Evolutionary conservation across 2,888 invertebrate species (phyloP).

Genomic region (Agriotes lineatus): DNA sequence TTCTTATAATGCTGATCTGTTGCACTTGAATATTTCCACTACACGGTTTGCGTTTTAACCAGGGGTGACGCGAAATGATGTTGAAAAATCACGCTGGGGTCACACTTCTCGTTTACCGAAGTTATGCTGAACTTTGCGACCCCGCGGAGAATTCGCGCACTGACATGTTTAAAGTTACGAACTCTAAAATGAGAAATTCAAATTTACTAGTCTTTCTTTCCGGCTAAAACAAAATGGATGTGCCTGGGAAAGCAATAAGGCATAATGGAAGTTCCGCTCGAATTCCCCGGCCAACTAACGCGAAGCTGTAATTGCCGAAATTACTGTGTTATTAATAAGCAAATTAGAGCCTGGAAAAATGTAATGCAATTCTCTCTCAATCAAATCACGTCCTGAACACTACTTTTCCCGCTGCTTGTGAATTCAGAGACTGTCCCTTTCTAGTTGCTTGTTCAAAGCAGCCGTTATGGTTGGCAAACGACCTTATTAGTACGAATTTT

Average conservation of each 20-base stretch:
- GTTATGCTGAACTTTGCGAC: conserved; percentile 50
- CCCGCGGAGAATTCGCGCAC: conserved; percentile 50
- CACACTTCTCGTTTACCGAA: conserved; percentile 55
- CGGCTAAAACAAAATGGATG: conserved; percentile 30
- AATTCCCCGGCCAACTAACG: conserved; percentile 19
- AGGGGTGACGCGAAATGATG: conserved; percentile 56
- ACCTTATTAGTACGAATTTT: conserved; percentile 5
- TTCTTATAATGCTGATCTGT: conserved; percentile 47
- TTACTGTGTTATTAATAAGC: conserved; percentile 8
- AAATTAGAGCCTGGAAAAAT: background rate
- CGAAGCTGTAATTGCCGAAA: conserved; percentile 4
- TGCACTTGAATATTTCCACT: conserved; percentile 56
- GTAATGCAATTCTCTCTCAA: conserved; percentile 7
- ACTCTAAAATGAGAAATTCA: conserved; percentile 50
- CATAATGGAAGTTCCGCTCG: conserved; percentile 19
- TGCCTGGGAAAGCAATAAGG: conserved; percentile 28
- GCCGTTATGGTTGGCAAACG: conserved; percentile 1
- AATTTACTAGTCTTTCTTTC: conserved; percentile 48
- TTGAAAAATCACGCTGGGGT: conserved; percentile 57
- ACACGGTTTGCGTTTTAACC: conserved; percentile 60
- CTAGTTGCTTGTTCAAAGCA: background rate
- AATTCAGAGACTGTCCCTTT: background rate
- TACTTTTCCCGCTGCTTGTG: conserved; percentile 5
- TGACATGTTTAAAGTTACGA: conserved; percentile 54
- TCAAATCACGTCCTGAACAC: conserved; percentile 7